Evolutionary conservation across 2,113 vertebrate genomes (phyloP), one percentile per base, ranked within the genome.

Genomic region (Paradisaea rubra): DNA sequence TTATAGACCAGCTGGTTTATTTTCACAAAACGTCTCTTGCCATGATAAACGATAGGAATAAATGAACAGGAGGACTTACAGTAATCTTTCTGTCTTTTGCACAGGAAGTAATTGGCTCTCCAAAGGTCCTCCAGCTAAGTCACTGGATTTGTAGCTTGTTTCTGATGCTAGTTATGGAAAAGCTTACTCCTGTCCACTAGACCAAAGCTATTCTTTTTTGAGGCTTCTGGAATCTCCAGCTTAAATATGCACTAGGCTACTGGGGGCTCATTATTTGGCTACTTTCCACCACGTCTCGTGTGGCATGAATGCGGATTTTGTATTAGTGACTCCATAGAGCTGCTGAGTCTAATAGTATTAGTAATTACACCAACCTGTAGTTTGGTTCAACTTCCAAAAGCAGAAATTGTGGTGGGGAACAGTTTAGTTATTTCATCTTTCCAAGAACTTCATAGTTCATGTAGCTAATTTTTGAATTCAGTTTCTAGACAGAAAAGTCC

Each of bases 121-220:
- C 41, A 56, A 66, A 92, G 88, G 53, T 90, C 54, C 19, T 92
- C 7, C 52, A 53, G 20, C 53, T 96, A 87, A 96, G 60, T 91
- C 95, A n/a, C 56, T 87, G 90, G 91, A 94, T 94, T 97, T 95
- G 56, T 66, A 68, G 15, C 33, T 86, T 70, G 35, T 65, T 95
- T 89, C 83, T 92, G 28, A 35, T 85, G n/a, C 77, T 92, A 65
- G 81, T 93, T 95, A 79, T 1, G 6, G 61, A 81, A 81, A 73
- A 92, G 53, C 47, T 93, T 86, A 74, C 65, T 86, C 23, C 44
- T 85, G 15, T 83, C 79, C 35, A 41, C 59, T 82, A 56, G 68
- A 80, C 68, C 11, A 73, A 77, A 93, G 35, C 78, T 88, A 24
- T 86, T 88, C 42, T 66, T 91, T 76, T 39, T 68, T 79, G 42